phyloP scores from a whole-genome alignment of 2,797 vertebrate genomes.

The Gadopsis marmoratus region DNA sequence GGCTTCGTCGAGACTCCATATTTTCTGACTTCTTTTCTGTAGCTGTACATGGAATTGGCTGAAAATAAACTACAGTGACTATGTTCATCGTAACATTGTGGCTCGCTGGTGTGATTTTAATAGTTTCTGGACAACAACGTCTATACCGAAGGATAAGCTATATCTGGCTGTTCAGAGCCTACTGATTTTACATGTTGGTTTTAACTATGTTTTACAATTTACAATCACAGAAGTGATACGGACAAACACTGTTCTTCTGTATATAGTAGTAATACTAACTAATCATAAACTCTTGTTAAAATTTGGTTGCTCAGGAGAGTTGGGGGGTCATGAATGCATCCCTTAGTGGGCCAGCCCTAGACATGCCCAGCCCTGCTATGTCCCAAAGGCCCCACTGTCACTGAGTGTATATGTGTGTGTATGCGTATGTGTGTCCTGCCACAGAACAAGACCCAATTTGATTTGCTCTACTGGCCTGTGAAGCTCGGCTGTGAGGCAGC shows the following conservation, averaged over 20 bases:
- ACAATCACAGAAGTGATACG: neutral
- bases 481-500: slow-evolving; percentile 92
- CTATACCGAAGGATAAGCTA: neutral
- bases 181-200: neutral
- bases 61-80: neutral
- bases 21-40: neutral
- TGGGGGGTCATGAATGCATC: slow-evolving; percentile 66
- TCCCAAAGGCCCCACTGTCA: slow-evolving; percentile 75
- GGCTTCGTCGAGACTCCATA: neutral
- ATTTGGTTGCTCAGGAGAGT: slow-evolving; percentile 57
- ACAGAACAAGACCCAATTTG: slow-evolving; percentile 96
- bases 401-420: slow-evolving; percentile 28
- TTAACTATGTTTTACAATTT: neutral
- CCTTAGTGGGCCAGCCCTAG: slow-evolving; percentile 62
- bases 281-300: slow-evolving; percentile 8
- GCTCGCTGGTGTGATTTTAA: neutral
- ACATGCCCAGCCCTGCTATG: slow-evolving; percentile 78
- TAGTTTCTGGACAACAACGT: neutral
- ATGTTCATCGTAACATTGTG: neutral
- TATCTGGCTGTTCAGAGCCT: neutral
- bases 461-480: slow-evolving; percentile 98
- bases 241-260: neutral
- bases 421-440: slow-evolving; percentile 49
- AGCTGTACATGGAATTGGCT: neutral
- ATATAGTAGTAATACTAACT: neutral